phyloP scores from a whole-genome alignment of 1,140 invertebrate genomes.

The Phymastichus coffea region DNA sequence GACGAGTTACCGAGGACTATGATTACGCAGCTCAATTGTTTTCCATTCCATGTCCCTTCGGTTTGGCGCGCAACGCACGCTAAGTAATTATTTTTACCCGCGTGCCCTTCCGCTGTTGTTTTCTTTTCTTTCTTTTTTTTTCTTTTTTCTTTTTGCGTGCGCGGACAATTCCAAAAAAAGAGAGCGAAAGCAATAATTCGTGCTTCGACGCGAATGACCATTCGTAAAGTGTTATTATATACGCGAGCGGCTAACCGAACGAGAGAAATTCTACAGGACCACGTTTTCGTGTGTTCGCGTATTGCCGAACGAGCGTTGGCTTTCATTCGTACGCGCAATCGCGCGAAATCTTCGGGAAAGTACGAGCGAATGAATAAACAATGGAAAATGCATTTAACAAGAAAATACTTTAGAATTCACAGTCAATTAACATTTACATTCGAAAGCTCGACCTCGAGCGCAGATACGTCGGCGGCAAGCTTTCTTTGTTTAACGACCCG shows the following conservation, averaged over 20 bases:
- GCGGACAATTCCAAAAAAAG: constrained; percentile 3
- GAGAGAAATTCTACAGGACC: constrained; percentile 15
- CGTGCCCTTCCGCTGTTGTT: no score
- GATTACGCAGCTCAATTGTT: constrained; percentile 27
- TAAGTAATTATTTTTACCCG: neutral
- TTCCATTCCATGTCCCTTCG: neutral
- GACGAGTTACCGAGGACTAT: constrained; percentile 29
- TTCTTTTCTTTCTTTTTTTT: neutral
- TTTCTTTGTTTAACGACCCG: constrained; percentile 12
- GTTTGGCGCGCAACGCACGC: neutral
- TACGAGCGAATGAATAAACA: no score
- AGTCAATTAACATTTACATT: no score
- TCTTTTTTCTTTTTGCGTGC: neutral
- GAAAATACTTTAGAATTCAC: no score
- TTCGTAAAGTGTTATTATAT: constrained; percentile 23
- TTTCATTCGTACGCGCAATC: neutral
- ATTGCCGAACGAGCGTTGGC: neutral
- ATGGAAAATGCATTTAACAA: no score
- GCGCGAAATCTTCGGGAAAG: neutral
- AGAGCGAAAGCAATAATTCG: no score
- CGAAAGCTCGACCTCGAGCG: no score
- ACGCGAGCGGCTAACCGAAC: neutral
- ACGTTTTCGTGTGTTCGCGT: neutral
- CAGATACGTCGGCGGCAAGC: no score
- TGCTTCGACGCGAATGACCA: constrained; percentile 8